These are phyloP conservation scores for Drosophila mettleri DNA, from an alignment of 2,888 invertebrate species.

Conservation along the genomic window DNA sequence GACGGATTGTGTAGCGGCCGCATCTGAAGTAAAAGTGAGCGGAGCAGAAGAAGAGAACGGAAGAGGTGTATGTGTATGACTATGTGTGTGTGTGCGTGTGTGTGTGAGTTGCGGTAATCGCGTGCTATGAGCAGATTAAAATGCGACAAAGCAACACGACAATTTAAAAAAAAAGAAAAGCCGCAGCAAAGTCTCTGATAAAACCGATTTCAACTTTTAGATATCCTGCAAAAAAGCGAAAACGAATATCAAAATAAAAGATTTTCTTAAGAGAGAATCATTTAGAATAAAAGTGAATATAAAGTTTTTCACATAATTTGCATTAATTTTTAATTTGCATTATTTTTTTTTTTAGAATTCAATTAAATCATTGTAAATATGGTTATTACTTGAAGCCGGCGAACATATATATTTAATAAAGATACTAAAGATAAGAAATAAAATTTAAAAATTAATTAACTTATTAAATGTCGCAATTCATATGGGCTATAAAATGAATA, in stretches of 20 bases:
- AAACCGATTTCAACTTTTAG: not conserved
- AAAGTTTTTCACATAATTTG: too few species aligned
- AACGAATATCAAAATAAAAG: not conserved
- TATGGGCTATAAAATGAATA: not conserved
- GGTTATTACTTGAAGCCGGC: too few species aligned
- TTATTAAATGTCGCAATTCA: not conserved
- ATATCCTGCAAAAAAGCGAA: conserved; percentile 37
- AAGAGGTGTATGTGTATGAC: too few species aligned
- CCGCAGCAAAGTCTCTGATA: conserved; percentile 2
- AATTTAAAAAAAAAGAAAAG: conserved; percentile 71
- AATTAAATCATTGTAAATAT: too few species aligned
- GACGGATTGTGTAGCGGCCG: conserved; percentile 25
- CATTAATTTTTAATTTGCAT: too few species aligned
- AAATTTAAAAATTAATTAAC: not conserved
- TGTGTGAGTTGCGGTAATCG: conserved; percentile 54
- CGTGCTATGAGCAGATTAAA: conserved; percentile 74
- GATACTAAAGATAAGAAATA: too few species aligned
- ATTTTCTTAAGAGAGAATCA: too few species aligned
- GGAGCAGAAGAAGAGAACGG: not conserved
- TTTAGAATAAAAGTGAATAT: too few species aligned
- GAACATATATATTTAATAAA: too few species aligned
- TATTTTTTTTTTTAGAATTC: too few species aligned
- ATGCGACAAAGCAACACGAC: conserved; percentile 77
- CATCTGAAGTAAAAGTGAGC: not conserved
- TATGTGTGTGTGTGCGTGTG: not conserved